A percentile compares a stretch with the other conserved stretches of the same genome.
Evolutionary conservation across 1,140 invertebrate species (phyloP).

Genomic region (Papilio aristodemus): DNA sequence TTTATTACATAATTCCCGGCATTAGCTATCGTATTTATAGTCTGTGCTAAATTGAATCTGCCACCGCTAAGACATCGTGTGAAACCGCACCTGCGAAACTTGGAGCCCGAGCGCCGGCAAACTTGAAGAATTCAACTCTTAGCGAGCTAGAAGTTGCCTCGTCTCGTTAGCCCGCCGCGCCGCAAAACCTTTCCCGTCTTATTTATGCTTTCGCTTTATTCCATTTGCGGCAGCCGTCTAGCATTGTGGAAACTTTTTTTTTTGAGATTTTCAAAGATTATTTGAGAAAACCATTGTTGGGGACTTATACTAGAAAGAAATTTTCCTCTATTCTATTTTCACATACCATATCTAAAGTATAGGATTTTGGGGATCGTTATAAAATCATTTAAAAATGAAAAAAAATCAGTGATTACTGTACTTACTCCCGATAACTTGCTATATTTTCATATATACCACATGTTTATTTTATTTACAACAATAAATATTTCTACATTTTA

Average conservation of each 20-base stretch:
- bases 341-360: not conserved
- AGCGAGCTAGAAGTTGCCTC: slow-evolving; percentile 64
- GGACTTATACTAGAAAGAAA: not conserved
- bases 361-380: not conserved
- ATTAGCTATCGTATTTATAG: slow-evolving; percentile 10
- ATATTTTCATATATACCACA: too few species aligned
- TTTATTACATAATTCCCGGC: slow-evolving; percentile 13
- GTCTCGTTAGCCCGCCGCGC: slow-evolving; percentile 63
- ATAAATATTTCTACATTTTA: too few species aligned
- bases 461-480: too few species aligned
- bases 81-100: slow-evolving; percentile 64
- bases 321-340: not conserved
- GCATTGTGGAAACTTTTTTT: slow-evolving; percentile 50
- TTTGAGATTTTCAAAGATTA: slow-evolving; percentile 33
- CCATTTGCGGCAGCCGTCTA: slow-evolving; percentile 58
- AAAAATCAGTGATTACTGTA: too few species aligned
- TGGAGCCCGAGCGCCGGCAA: slow-evolving; percentile 43
- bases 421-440: too few species aligned
- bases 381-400: not conserved
- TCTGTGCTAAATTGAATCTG: slow-evolving; percentile 57
- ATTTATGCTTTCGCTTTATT: slow-evolving; percentile 73
- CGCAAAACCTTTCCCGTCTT: slow-evolving; percentile 63
- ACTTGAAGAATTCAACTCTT: slow-evolving; percentile 70
- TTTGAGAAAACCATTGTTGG: slow-evolving; percentile 3
- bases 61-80: slow-evolving; percentile 46